These are phyloP conservation scores for Fregata magnificens DNA, from an alignment of 2,113 vertebrate species.

Conservation along the genomic window DNA sequence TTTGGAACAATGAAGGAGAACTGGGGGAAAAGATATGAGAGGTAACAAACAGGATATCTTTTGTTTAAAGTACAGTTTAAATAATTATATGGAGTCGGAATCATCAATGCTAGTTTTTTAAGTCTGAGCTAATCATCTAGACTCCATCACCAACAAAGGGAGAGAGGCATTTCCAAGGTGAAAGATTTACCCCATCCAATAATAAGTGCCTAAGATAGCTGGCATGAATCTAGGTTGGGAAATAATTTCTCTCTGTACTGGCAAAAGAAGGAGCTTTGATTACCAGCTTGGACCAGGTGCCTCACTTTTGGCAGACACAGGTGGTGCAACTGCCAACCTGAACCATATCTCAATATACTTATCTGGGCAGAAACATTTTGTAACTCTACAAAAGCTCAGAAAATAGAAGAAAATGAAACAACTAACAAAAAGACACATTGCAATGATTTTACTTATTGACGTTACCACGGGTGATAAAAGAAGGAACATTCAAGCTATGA, in stretches of 20 bases:
- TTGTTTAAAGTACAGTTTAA: background rate
- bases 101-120: background rate
- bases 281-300: background rate
- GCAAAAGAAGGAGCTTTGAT: background rate
- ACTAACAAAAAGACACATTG: background rate
- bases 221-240: background rate
- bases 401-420: background rate
- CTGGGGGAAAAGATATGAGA: background rate
- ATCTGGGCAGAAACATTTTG: slow-evolving; percentile 16
- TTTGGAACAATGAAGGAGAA: background rate
- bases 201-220: background rate
- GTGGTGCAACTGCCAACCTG: background rate
- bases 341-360: background rate
- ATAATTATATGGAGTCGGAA: background rate
- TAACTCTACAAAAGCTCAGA: background rate
- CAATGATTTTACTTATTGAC: background rate
- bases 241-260: background rate
- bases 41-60: background rate
- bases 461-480: background rate
- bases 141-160: background rate
- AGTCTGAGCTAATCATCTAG: background rate
- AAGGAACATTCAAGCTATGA: background rate
- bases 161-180: background rate
- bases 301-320: background rate
- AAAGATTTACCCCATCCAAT: background rate